A percentile compares a stretch with the other conserved stretches of the same genome.
phyloP scores from a whole-genome alignment of 2,113 vertebrate genomes.

The Bambusicola thoracicus region DNA sequence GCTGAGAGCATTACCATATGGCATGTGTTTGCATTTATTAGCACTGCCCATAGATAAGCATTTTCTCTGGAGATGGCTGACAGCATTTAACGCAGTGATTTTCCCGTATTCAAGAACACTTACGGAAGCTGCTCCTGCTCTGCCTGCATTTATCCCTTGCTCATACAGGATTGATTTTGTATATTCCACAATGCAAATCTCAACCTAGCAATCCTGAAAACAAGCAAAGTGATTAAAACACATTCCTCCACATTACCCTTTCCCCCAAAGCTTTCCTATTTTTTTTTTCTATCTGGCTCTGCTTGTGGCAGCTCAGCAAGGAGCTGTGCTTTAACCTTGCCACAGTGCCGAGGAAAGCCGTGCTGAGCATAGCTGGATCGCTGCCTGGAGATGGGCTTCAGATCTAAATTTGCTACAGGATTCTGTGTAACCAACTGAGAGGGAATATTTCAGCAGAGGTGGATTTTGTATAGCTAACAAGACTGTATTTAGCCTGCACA shows the following conservation, averaged over 20 bases:
- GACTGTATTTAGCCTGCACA: neutral
- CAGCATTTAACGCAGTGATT: neutral
- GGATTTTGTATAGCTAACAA: neutral
- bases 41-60: neutral
- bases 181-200: neutral
- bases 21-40: neutral
- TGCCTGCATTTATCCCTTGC: neutral
- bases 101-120: neutral
- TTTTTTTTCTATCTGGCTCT: neutral
- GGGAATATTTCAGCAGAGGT: neutral
- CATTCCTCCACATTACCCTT: neutral
- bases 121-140: neutral
- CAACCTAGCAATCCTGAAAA: neutral
- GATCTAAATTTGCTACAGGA: neutral
- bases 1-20: neutral
- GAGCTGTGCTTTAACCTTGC: neutral
- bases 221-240: neutral
- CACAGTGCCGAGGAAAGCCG: neutral
- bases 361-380: neutral
- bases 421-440: neutral
- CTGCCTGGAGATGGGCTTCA: neutral
- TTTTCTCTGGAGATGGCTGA: neutral
- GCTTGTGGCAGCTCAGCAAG: accelerated
- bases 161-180: neutral
- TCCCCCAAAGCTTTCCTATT: neutral